Percentiles rank a stretch among this genome's conserved stretches.
phyloP scores from a whole-genome alignment of 2,113 vertebrate species.

The Pelmatolapia mariae region DNA sequence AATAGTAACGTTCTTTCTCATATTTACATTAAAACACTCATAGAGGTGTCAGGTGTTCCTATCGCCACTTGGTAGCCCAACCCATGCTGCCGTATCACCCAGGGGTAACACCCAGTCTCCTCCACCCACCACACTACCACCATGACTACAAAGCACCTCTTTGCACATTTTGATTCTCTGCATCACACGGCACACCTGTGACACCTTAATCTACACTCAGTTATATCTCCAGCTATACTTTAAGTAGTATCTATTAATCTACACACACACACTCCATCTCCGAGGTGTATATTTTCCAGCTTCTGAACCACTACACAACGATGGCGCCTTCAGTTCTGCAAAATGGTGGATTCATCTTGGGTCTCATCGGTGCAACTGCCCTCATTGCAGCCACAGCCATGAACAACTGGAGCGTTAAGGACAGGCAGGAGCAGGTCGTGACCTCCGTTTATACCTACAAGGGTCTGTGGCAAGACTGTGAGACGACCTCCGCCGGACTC shows the following conservation, averaged over 20 bases:
- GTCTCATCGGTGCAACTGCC: conserved; percentile 66
- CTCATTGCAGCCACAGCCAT: conserved; percentile 79
- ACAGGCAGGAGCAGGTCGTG: conserved; percentile 81
- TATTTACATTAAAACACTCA: conserved; percentile 29
- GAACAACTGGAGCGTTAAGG: conserved; percentile 85
- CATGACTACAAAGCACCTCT: neutral
- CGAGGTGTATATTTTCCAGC: neutral
- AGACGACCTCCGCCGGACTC: conserved; percentile 80
- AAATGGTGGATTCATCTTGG: conserved; percentile 62
- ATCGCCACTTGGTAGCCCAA: conserved; percentile 21
- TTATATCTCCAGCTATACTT: neutral
- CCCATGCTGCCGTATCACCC: conserved; percentile 3
- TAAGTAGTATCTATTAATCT: neutral
- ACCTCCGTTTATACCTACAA: conserved; percentile 82
- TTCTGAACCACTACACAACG: neutral
- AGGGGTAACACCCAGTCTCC: neutral
- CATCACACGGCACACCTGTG: neutral
- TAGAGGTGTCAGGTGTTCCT: conserved; percentile 15
- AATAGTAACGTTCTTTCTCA: neutral
- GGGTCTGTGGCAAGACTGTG: conserved; percentile 88
- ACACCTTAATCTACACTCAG: neutral
- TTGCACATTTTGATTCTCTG: neutral
- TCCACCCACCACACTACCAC: conserved; percentile 1
- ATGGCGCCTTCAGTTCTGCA: conserved; percentile 82
- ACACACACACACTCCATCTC: neutral